These are phyloP conservation scores for Synanthedon myopaeformis DNA, from an alignment of 2,888 invertebrate genomes.

Conservation along the genomic window DNA sequence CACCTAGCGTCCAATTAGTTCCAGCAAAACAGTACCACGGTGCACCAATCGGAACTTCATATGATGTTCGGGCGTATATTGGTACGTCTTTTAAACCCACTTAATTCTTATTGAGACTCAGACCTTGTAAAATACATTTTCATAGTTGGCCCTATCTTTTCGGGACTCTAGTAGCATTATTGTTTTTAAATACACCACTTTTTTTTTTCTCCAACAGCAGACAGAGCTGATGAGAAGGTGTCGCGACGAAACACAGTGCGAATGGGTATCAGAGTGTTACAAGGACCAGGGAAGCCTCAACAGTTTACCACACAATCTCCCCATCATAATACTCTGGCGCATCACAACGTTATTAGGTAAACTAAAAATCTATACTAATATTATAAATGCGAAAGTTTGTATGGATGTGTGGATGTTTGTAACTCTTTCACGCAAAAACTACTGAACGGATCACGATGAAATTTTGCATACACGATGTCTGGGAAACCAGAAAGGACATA, in stretches of 20 bases:
- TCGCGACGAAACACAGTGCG: slow-evolving; percentile 83
- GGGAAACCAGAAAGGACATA: no score
- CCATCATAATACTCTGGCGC: slow-evolving; percentile 33
- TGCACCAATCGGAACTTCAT: slow-evolving; percentile 91
- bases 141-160: neutral
- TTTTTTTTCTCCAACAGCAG: slow-evolving; percentile 69
- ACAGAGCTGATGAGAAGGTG: slow-evolving; percentile 84
- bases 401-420: no score
- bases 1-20: slow-evolving; percentile 91
- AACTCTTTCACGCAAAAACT: no score
- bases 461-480: no score
- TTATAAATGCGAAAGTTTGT: no score
- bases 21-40: slow-evolving; percentile 93
- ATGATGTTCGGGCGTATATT: slow-evolving; percentile 87
- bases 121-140: neutral
- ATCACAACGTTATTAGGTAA: slow-evolving; percentile 51
- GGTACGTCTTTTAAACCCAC: slow-evolving; percentile 68
- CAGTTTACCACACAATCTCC: slow-evolving; percentile 22
- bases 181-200: neutral
- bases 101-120: no score
- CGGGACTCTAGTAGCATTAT: neutral
- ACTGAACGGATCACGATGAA: no score
- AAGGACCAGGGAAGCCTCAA: slow-evolving; percentile 64
- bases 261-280: slow-evolving; percentile 88
- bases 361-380: no score